phyloP scores from a whole-genome alignment of 2,113 vertebrate genomes.

The Pelobates fuscus region DNA sequence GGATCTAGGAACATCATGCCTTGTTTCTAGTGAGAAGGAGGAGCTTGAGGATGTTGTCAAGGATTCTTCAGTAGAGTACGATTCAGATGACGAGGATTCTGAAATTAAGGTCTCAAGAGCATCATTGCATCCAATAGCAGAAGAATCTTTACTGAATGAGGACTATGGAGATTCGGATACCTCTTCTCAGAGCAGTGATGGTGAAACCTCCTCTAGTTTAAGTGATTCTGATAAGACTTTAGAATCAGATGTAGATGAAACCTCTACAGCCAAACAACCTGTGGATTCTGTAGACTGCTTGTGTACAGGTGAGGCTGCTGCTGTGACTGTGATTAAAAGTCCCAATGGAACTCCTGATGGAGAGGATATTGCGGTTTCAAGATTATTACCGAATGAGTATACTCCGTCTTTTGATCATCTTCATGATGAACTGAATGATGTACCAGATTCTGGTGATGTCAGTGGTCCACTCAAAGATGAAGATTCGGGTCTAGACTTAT shows the following conservation, averaged over 20 bases:
- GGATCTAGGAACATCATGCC: neutral
- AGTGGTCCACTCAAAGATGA: slow-evolving; percentile 15
- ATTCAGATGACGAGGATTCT: neutral
- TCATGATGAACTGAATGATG: neutral
- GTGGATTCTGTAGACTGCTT: neutral
- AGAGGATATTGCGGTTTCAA: slow-evolving; percentile 42
- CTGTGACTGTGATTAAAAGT: neutral
- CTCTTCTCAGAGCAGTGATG: rapidly evolving
- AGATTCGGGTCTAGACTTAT: slow-evolving; percentile 35
- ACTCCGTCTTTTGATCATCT: neutral
- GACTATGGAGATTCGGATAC: slow-evolving; percentile 57
- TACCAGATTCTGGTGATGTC: neutral
- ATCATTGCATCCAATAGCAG: slow-evolving; percentile 52
- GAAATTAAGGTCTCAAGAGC: slow-evolving; percentile 15
- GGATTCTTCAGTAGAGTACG: rapidly evolving
- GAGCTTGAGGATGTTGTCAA: neutral
- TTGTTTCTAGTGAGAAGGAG: slow-evolving; percentile 5
- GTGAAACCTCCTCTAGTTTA: rapidly evolving
- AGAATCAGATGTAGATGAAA: rapidly evolving
- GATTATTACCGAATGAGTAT: slow-evolving; percentile 52
- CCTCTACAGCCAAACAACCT: slow-evolving; percentile 23
- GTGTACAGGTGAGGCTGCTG: slow-evolving; percentile 6
- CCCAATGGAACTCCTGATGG: slow-evolving; percentile 40
- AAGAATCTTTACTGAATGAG: slow-evolving; percentile 51
- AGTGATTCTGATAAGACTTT: neutral